Evolutionary conservation across 1,140 invertebrate genomes (phyloP), one percentile per base, ranked within the genome.

Genomic region (Leptonema lineaticorne): DNA sequence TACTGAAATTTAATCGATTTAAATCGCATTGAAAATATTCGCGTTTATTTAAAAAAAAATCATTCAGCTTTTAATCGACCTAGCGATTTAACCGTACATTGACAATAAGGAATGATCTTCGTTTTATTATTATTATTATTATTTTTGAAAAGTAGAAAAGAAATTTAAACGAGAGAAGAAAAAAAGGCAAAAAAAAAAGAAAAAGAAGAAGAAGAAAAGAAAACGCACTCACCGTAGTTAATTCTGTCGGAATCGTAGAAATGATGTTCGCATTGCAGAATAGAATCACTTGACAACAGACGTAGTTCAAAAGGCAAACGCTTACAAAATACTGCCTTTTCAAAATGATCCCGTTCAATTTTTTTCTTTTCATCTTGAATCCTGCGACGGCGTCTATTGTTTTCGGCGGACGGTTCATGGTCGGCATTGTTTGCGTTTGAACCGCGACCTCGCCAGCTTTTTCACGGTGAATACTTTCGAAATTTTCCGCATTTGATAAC

Each of bases 341-440:
- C 16, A 4, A 33, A 2, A 37, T 1, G 4, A 37, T 9, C 46
- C 37, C 16, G 28, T 46, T 41, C 37, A 24, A n/a, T 7, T 62
- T 62, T 16, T 45, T 62, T 22, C 30, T 62, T 27, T 27, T 62
- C 11, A 62, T 62, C 37, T 62, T 62, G 59, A 62, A 45, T 1
- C 30, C 18, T 1, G 28, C 28, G 9, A 57, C 8, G 28, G 22
- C 57, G 1, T 33, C 33, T 33, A 59, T 59, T 59, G n/a, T 16
- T 14, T 53, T 24, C 24, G 2, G 24, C 27, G 27, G 11, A 53
- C 18, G 24, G 22, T 53, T 24, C 50, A 53, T 53, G 5, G 1
- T 50, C 24, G 4, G 22, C 2, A 33, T 41, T 41, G 2, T 4
- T 11, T 4, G 11, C 2, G 9, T 16, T 16, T 2, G 3, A 9